Conservation (phyloP, 2,888 invertebrate species). For the Melieria omissa region DNA sequence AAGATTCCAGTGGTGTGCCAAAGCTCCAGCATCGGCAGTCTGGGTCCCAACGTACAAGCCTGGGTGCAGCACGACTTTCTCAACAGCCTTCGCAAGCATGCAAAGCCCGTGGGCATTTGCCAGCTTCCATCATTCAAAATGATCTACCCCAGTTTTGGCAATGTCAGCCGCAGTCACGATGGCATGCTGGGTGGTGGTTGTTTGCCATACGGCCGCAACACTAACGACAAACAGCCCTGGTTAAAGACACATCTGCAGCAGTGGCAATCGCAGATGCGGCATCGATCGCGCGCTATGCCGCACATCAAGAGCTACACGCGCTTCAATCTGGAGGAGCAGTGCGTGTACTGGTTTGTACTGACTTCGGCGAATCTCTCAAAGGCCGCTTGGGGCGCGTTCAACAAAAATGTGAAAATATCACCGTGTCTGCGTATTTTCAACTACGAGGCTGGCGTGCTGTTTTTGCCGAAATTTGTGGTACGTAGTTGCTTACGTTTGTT, state of each 20-base stretch:
- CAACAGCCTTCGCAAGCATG: slow-evolving; percentile 71
- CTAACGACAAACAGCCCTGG: slow-evolving; percentile 87
- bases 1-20: slow-evolving; percentile 84
- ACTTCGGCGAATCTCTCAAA: slow-evolving; percentile 97
- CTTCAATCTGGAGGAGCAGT: slow-evolving; percentile 73
- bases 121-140: slow-evolving; percentile 71
- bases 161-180: slow-evolving; percentile 87
- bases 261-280: slow-evolving; percentile 81
- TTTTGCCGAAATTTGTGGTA: slow-evolving; percentile 85
- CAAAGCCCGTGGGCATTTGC: slow-evolving; percentile 68
- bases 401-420: slow-evolving; percentile 71
- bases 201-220: slow-evolving; percentile 83
- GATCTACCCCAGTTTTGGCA: slow-evolving; percentile 83
- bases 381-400: slow-evolving; percentile 91
- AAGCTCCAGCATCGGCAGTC: slow-evolving; percentile 90
- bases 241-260: slow-evolving; percentile 79
- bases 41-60: slow-evolving; percentile 75
- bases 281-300: slow-evolving; percentile 88
- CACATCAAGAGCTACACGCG: slow-evolving; percentile 94
- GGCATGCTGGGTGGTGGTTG: slow-evolving; percentile 87
- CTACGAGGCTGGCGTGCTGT: slow-evolving; percentile 91
- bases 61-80: slow-evolving; percentile 86
- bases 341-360: slow-evolving; percentile 79
- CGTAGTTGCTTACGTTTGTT: slow-evolving; percentile 57
- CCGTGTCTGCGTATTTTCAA: slow-evolving; percentile 78